Evolutionary conservation across 1,140 invertebrate species (phyloP), one percentile per base, ranked within the genome.

Genomic region (Himalopsyche phryganea): DNA sequence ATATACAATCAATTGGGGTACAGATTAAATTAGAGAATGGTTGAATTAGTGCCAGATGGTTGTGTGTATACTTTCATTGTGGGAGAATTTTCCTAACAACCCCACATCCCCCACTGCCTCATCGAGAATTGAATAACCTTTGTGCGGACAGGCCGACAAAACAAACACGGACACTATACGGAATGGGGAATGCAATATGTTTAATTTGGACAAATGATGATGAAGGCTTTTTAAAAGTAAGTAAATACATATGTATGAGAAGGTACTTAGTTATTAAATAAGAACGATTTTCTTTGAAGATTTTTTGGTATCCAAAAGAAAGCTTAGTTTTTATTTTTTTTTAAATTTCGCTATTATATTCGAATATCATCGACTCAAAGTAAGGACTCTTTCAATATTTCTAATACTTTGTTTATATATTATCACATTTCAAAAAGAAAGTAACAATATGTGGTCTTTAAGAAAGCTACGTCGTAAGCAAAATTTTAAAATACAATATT

Each of bases 21-120:
- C 51, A 63, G 57, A 63, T 63, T 63, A 63, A 63, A 63, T 63
- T 63, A 63, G 57, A 44, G 50, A 63, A 63, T 56, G 61, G 57
- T 63, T 60, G 61, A 56, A 63, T 60, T 63, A 60, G 57, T 57
- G 61, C 51, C 61, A 63, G 61, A 63, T 63, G 61, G 61, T 50
- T 54, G 38, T 63, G 61, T 59, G 61, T 54, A 57, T 49, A 48
- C 23, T 28, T 32, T 44, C 56, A 60, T 60, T 63, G 53, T 59
- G 23, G 23, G 23, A 28, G 23, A 28, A 28, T 5, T 35, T 19
- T 17, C 49, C 41, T 23, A 48, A 19, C 19, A 28, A 13, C 49
- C 35, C 33, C 13, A 50, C 6, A 40, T 6, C 23, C 38, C 23
- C 19, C n/a, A 10, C 19, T 40, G 1, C 18, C 19, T 14, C 44